Percentiles rank a stretch among this genome's conserved stretches.
Conservation (phyloP, 92 coral and sea anemone genomes). For the Actinernus sp. region DNA sequence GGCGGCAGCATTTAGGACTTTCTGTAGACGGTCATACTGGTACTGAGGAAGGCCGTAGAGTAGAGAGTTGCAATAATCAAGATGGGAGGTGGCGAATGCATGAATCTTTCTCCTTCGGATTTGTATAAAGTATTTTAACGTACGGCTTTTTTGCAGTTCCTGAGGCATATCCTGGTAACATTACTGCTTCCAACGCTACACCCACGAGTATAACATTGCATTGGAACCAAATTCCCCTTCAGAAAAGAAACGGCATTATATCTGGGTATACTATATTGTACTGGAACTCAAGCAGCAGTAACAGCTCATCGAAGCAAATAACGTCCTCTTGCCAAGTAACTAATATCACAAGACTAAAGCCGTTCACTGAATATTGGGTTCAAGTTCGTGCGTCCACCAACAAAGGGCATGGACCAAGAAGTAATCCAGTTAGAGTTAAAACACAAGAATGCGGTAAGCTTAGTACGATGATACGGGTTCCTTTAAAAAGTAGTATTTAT, state of each 20-base stretch:
- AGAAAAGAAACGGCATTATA: conserved; percentile 40
- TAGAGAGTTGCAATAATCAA: too few species aligned
- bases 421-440: background rate
- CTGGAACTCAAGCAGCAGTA: conserved; percentile 3
- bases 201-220: conserved; percentile 53
- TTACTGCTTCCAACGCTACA: conserved; percentile 41
- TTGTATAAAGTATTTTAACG: too few species aligned
- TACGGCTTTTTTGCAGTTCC: conserved; percentile 56
- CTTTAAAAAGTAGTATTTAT: too few species aligned
- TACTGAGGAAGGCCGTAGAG: too few species aligned
- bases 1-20: too few species aligned
- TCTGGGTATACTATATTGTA: conserved; percentile 17
- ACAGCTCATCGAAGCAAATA: background rate
- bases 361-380: conserved; percentile 47
- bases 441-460: conserved; percentile 54
- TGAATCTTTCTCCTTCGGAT: too few species aligned
- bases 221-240: conserved; percentile 29
- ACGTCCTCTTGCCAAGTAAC: background rate
- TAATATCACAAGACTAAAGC: conserved; percentile 13
- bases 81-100: too few species aligned
- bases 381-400: conserved; percentile 47
- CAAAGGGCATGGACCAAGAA: conserved; percentile 62
- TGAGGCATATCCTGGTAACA: conserved; percentile 22
- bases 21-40: too few species aligned
- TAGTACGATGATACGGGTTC: background rate